These are phyloP conservation scores for Festucalex cinctus DNA, from an alignment of 2,113 vertebrate species.

Conservation along the genomic window DNA sequence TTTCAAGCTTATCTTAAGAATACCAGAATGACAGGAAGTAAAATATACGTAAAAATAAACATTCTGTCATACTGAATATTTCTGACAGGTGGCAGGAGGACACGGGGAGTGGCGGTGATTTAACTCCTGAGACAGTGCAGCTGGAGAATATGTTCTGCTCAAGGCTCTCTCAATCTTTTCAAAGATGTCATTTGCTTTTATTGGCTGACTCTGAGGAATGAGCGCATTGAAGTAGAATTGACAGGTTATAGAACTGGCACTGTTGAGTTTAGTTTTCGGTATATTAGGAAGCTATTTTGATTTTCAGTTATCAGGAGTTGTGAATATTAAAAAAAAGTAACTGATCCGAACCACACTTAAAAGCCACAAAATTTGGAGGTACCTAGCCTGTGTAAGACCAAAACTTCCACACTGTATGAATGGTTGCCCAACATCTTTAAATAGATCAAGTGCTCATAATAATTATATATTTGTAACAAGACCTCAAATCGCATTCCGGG, in stretches of 20 bases:
- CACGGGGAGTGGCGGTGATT: neutral
- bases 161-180: constrained; percentile 43
- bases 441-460: constrained; percentile 14
- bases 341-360: too few species aligned
- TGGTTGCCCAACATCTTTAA: constrained; percentile 1
- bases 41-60: neutral
- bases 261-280: neutral
- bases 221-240: constrained; percentile 26
- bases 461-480: constrained; percentile 22
- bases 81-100: constrained; percentile 13
- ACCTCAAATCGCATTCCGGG: constrained; percentile 15
- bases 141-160: constrained; percentile 20
- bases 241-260: constrained; percentile 4
- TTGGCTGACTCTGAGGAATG: constrained; percentile 31
- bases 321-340: too few species aligned
- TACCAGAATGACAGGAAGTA: constrained; percentile 9
- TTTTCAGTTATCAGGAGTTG: too few species aligned
- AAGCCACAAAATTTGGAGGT: too few species aligned
- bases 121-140: constrained; percentile 20
- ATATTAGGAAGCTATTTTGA: neutral
- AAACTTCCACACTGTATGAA: constrained; percentile 16
- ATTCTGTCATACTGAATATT: neutral
- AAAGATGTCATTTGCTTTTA: constrained; percentile 28
- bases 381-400: too few species aligned
- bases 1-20: neutral